A percentile compares a stretch with the other conserved stretches of the same genome.
phyloP scores from a whole-genome alignment of 2,888 invertebrate species.

The Crocallis elinguaria region DNA sequence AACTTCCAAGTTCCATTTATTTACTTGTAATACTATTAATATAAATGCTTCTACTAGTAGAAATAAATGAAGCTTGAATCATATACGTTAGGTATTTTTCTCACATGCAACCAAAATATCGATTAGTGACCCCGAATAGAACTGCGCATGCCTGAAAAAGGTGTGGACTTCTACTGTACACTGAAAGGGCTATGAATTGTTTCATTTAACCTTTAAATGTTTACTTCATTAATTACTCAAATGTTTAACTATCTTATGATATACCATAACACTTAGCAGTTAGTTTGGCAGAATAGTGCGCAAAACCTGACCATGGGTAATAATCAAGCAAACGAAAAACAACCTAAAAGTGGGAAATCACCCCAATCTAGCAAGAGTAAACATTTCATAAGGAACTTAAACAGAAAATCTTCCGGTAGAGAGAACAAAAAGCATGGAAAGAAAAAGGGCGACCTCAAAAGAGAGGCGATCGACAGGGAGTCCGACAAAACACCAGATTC shows the following conservation, averaged over 20 bases:
- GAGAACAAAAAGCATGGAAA: constrained; percentile 74
- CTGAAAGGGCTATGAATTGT: constrained; percentile 61
- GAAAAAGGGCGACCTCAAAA: constrained; percentile 71
- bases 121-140: constrained; percentile 38
- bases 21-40: background rate
- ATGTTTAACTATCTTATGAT: constrained; percentile 6
- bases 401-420: constrained; percentile 71
- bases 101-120: constrained; percentile 41
- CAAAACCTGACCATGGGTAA: constrained; percentile 76
- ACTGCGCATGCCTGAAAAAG: constrained; percentile 52
- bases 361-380: constrained; percentile 82
- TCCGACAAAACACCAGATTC: constrained; percentile 79
- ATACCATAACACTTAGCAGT: background rate
- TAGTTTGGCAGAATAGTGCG: constrained; percentile 1
- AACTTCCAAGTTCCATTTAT: background rate
- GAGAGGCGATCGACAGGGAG: constrained; percentile 66
- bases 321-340: constrained; percentile 80
- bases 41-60: background rate
- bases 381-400: constrained; percentile 81
- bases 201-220: constrained; percentile 26
- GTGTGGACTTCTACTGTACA: constrained; percentile 33
- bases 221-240: constrained; percentile 19
- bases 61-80: too few relatives aligned
- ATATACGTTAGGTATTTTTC: constrained; percentile 9
- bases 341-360: constrained; percentile 80